phyloP scores from a whole-genome alignment of 2,113 vertebrate species.

The Capra hircus region DNA sequence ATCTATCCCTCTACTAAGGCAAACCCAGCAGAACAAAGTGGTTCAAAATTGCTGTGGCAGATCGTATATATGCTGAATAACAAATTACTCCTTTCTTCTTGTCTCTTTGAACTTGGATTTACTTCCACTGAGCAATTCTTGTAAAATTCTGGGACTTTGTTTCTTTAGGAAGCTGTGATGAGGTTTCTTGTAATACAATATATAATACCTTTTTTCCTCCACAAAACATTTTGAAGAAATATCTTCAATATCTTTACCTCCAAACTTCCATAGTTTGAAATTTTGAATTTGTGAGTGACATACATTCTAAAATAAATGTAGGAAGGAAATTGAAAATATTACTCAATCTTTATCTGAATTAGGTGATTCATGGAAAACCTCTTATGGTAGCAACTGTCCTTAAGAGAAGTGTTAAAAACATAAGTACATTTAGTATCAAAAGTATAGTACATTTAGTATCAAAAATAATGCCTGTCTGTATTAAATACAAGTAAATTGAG shows the following conservation, averaged over 20 bases:
- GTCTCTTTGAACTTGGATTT: conserved; percentile 29
- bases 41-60: background rate
- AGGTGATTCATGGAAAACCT: background rate
- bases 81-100: conserved; percentile 36
- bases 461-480: background rate
- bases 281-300: conserved; percentile 2
- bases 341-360: background rate
- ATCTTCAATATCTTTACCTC: background rate
- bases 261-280: background rate
- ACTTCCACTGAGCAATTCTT: conserved; percentile 20
- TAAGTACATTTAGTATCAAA: background rate
- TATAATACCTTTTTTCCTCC: background rate
- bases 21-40: background rate
- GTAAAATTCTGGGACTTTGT: background rate
- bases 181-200: background rate
- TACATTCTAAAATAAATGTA: background rate
- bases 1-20: conserved; percentile 34
- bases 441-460: background rate
- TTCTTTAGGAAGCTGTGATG: background rate
- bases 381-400: background rate
- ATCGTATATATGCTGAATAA: background rate
- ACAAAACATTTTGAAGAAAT: background rate
- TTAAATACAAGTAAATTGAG: background rate
- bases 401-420: background rate
- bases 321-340: background rate